Conservation (phyloP, 1,140 invertebrate genomes). For the Meloidogyne floridensis region DNA sequence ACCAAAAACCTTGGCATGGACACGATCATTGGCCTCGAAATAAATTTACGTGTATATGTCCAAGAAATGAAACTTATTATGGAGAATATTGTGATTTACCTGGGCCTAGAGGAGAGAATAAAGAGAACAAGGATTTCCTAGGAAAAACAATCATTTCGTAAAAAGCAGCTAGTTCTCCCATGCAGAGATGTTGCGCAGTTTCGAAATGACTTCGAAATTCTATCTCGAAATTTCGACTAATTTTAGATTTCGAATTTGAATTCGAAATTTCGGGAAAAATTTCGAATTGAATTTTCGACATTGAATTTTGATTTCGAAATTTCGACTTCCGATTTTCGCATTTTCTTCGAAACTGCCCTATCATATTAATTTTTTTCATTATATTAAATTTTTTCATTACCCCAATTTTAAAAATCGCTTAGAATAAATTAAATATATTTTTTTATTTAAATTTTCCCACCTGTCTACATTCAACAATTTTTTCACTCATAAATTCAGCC, state of each 20-base stretch:
- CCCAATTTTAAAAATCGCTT: too few species aligned
- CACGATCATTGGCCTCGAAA: constrained; percentile 27
- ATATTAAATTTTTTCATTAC: too few species aligned
- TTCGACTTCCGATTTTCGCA: too few species aligned
- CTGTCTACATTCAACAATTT: constrained; percentile 20
- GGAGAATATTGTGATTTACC: constrained; percentile 37
- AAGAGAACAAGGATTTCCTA: background rate
- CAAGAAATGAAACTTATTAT: constrained; percentile 14
- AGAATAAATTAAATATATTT: constrained; percentile 5
- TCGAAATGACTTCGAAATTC: too few species aligned
- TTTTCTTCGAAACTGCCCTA: background rate
- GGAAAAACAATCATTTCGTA: background rate
- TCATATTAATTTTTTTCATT: too few species aligned
- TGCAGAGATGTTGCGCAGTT: too few species aligned
- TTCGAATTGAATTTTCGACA: too few species aligned
- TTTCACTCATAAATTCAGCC: constrained; percentile 10
- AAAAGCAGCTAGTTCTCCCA: background rate
- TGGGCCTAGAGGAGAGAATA: background rate
- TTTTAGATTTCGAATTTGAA: too few species aligned
- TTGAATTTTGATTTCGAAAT: too few species aligned
- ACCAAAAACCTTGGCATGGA: constrained; percentile 1
- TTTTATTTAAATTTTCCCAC: constrained; percentile 9
- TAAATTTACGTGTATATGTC: constrained; percentile 31
- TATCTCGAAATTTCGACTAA: too few species aligned
- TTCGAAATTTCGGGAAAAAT: too few species aligned